phyloP scores from a whole-genome alignment of 2,113 vertebrate genomes.

The Labeo catla region DNA sequence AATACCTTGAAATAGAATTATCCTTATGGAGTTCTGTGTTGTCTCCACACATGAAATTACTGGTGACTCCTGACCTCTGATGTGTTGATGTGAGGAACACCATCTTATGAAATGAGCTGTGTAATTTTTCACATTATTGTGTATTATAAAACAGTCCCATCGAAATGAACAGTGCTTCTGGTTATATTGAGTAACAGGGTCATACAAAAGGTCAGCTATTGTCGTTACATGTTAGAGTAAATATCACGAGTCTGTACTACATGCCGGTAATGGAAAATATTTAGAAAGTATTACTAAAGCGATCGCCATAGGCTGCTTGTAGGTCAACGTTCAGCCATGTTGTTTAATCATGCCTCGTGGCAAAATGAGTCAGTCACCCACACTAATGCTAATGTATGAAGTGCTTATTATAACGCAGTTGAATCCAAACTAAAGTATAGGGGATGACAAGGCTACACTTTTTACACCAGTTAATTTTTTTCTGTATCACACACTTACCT shows the following conservation, averaged over 20 bases:
- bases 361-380: conserved; percentile 17
- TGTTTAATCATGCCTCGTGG: not conserved
- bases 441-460: not conserved
- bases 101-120: not conserved
- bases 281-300: not conserved
- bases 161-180: not conserved
- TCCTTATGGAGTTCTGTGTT: not conserved
- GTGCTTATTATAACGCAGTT: conserved; percentile 6
- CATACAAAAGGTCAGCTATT: not conserved
- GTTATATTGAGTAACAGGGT: conserved; percentile 4
- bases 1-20: conserved; percentile 30
- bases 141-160: not conserved
- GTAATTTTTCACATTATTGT: not conserved
- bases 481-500: no score
- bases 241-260: not conserved
- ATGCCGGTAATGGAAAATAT: conserved; percentile 16
- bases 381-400: conserved; percentile 12
- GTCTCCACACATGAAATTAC: not conserved
- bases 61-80: not conserved
- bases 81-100: not conserved
- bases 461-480: not conserved
- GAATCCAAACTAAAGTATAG: not conserved
- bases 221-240: conserved; percentile 32
- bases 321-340: not conserved
- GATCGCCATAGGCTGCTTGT: not conserved